phyloP scores from a whole-genome alignment of 92 coral and sea anemone genomes.

The Pocillopora grandis region DNA sequence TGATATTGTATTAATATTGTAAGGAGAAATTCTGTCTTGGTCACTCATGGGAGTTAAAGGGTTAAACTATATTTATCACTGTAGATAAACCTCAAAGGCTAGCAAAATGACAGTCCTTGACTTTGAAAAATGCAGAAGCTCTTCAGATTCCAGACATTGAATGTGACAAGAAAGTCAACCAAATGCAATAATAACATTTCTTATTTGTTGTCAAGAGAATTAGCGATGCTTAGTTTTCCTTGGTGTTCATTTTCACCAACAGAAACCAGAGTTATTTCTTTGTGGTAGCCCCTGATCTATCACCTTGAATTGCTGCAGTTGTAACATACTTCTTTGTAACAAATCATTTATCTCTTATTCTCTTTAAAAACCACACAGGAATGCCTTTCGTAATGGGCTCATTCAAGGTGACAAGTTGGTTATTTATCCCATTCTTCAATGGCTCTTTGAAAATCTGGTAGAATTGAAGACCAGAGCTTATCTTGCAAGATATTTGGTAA shows the following conservation, averaged over 20 bases:
- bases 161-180: too few species aligned
- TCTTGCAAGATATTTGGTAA: slow-evolving; percentile 90
- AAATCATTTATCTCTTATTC: neutral
- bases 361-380: slow-evolving; percentile 34
- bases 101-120: too few species aligned
- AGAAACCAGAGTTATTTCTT: too few species aligned
- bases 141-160: neutral
- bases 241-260: too few species aligned
- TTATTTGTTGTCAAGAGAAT: neutral
- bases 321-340: neutral
- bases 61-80: too few species aligned
- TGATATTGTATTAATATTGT: too few species aligned
- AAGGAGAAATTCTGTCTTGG: too few species aligned
- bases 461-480: slow-evolving; percentile 94
- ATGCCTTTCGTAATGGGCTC: slow-evolving; percentile 92
- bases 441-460: slow-evolving; percentile 88
- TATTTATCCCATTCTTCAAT: slow-evolving; percentile 90
- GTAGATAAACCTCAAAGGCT: too few species aligned
- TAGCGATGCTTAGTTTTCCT: too few species aligned
- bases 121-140: neutral
- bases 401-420: slow-evolving; percentile 95
- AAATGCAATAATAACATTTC: neutral
- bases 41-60: too few species aligned
- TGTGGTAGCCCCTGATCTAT: too few species aligned
- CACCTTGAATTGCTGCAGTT: neutral